Percentiles rank a stretch among this genome's conserved stretches.
Evolutionary conservation across 2,888 invertebrate genomes (phyloP).

Genomic region (Xanthostigma xanthostigma): DNA sequence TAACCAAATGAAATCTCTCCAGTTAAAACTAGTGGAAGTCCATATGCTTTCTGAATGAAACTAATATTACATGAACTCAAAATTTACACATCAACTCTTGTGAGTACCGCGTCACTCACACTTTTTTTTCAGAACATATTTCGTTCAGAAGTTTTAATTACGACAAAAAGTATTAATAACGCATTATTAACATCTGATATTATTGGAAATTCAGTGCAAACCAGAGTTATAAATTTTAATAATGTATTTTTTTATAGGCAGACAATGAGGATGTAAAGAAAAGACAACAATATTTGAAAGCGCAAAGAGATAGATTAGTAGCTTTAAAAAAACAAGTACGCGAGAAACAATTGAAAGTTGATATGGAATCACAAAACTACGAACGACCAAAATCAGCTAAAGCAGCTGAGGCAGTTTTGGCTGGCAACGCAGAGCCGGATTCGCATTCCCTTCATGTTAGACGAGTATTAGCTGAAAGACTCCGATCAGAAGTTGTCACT

Average conservation of each 20-base stretch:
- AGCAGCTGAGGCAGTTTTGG: slow-evolving; percentile 52
- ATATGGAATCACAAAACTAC: slow-evolving; percentile 25
- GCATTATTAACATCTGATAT: too few species aligned
- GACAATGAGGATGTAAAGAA: slow-evolving; percentile 51
- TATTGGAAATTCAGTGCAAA: too few species aligned
- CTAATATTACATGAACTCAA: too few species aligned
- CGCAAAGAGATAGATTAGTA: slow-evolving; percentile 81
- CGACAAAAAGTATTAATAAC: too few species aligned
- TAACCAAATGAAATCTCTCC: too few species aligned
- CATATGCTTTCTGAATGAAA: too few species aligned
- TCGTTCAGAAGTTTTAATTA: too few species aligned
- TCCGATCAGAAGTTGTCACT: slow-evolving; percentile 75
- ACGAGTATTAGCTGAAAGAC: slow-evolving; percentile 66
- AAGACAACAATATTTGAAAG: slow-evolving; percentile 72
- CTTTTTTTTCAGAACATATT: too few species aligned
- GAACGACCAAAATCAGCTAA: slow-evolving; percentile 57
- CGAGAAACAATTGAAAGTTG: slow-evolving; percentile 57
- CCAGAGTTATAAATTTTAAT: neutral
- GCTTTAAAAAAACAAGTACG: slow-evolving; percentile 80
- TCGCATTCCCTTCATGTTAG: slow-evolving; percentile 59
- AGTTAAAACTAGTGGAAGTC: too few species aligned
- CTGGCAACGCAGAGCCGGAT: slow-evolving; percentile 27
- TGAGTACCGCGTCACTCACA: too few species aligned
- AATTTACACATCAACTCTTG: too few species aligned
- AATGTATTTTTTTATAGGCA: slow-evolving; percentile 21